Percentiles rank a stretch among this genome's conserved stretches.
Conservation (phyloP, 2,888 invertebrate genomes). For the Ectemnius cavifrons region DNA sequence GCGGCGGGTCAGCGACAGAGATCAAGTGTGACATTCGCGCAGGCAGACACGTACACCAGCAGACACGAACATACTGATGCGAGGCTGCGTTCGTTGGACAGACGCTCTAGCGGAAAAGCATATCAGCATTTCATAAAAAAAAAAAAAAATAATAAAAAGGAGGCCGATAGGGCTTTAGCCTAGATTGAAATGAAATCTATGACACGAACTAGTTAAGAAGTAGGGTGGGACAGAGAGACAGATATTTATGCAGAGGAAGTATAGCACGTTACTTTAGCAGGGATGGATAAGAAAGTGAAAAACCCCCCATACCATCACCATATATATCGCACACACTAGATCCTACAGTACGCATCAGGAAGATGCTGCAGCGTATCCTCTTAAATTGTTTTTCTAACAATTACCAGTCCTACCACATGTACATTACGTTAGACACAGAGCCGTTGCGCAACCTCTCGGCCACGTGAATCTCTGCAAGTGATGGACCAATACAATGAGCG, state of each 20-base stretch:
- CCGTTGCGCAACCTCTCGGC: slow-evolving; percentile 31
- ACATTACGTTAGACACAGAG: slow-evolving; percentile 10
- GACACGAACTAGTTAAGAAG: slow-evolving; percentile 45
- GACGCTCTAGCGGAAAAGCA: slow-evolving; percentile 21
- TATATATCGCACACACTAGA: slow-evolving; percentile 42
- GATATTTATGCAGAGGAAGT: slow-evolving; percentile 35
- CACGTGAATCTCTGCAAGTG: slow-evolving; percentile 26
- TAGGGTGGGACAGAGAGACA: slow-evolving; percentile 39
- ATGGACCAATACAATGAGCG: slow-evolving; percentile 25
- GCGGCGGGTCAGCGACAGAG: too few relatives aligned
- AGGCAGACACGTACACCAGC: too few relatives aligned
- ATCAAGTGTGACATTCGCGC: not conserved
- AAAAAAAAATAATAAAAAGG: slow-evolving; percentile 22
- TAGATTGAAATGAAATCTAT: slow-evolving; percentile 36
- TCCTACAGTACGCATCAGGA: not conserved
- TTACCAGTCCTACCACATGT: slow-evolving; percentile 40
- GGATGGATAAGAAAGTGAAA: slow-evolving; percentile 46
- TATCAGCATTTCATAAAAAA: slow-evolving; percentile 39
- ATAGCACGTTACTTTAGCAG: slow-evolving; percentile 63
- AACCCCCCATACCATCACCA: slow-evolving; percentile 69
- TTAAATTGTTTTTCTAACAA: slow-evolving; percentile 78
- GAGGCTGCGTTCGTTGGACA: not conserved
- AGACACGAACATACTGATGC: too few relatives aligned
- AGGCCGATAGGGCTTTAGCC: slow-evolving; percentile 21
- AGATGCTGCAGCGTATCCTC: slow-evolving; percentile 17